phyloP scores from a whole-genome alignment of 2,113 vertebrate species.

The Chauna torquata region DNA sequence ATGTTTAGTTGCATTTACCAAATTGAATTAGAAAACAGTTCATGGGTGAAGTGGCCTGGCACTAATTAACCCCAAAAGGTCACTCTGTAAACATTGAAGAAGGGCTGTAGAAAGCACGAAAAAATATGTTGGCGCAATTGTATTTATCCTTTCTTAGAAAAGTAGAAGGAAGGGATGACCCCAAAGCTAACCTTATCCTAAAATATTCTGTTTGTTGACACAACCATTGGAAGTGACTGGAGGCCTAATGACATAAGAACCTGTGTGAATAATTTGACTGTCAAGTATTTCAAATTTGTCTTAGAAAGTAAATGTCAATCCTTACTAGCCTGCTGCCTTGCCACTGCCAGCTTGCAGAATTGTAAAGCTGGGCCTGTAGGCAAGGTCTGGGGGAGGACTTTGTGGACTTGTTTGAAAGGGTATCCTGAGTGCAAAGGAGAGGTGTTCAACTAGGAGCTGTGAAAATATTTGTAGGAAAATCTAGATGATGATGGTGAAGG shows the following conservation, averaged over 20 bases:
- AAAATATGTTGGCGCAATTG: not conserved
- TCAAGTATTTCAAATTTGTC: not conserved
- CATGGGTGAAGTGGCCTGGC: not conserved
- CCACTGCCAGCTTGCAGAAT: not conserved
- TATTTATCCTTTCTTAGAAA: not conserved
- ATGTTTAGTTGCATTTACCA: slow-evolving; percentile 25
- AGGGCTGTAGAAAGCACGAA: not conserved
- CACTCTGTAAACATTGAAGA: slow-evolving; percentile 6
- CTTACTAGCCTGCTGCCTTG: not conserved
- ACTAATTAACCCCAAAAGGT: slow-evolving; percentile 29
- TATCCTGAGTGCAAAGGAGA: not conserved
- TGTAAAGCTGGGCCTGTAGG: not conserved
- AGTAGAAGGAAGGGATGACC: not conserved
- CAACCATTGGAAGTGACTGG: not conserved
- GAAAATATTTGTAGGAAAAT: not conserved
- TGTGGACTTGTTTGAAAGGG: not conserved
- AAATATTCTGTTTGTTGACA: not conserved
- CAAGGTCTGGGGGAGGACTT: not conserved
- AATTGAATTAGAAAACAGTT: slow-evolving; percentile 45
- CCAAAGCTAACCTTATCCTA: not conserved
- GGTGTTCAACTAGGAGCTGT: not conserved
- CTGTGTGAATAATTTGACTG: not conserved
- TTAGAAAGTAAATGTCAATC: not conserved
- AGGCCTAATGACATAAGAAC: not conserved
- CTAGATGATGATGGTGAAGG: not conserved